Evolutionary conservation across 2,113 vertebrate species (phyloP), one percentile per base, ranked within the genome.

Genomic region (Ellobius talpinus): DNA sequence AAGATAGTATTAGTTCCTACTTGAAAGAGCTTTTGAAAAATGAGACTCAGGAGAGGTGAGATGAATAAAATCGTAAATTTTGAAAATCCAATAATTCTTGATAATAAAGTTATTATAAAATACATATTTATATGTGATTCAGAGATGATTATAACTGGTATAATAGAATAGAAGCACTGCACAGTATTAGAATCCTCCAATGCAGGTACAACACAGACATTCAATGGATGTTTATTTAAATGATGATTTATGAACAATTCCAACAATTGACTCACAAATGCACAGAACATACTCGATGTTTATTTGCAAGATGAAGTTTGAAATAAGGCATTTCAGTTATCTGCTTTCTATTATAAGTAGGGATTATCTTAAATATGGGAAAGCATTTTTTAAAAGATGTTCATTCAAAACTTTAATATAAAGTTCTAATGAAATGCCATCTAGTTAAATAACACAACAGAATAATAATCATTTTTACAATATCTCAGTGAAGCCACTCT

Each of bases 371-470:
- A 81, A 90, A 85, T 79, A 47, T 79, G 45, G 23, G 52, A 81
- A 92, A 73, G 11, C 84, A 52, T 70, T 98, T 96, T 91, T 91
- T 81, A 77, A 58, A 58, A 74, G 52, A 92, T 89, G 66, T 93
- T 91, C 29, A 70, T 93, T 94, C 91, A 77, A 94, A 97, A 93
- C 36, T 78, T 47, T 61, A 94, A 61, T 81, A 66, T 88, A 90
- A 95, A 96, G 45, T 95, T 96, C 23, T 26, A 92, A 77, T 65
- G 89, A 87, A 95, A 93, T 92, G 61, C 9, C 31, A 89, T 82
- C 50, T 90, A 89, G 52, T 91, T 92, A 94, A 93, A 89, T 94
- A 90, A 77, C 19, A 45, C 78, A 89, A 87, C 52, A 87, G 58
- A 96, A 93, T 84, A 76, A 90, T 61, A 94, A 93, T 93, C 50